Conservation (phyloP, 2,888 invertebrate genomes). For the Branchellion lobata region DNA sequence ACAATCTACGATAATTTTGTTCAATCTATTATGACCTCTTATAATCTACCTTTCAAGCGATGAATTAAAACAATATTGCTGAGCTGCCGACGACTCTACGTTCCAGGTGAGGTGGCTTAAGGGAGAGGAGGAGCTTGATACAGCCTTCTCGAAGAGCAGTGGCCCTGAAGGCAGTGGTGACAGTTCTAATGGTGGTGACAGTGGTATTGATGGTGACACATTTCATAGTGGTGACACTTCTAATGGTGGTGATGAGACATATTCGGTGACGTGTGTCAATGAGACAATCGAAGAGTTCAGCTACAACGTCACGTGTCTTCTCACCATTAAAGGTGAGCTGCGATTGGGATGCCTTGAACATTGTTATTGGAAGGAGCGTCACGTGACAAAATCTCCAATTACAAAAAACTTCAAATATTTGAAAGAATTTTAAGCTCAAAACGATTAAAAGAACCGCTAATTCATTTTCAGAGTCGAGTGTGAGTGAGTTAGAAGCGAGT, state of each 20-base stretch:
- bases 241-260: not conserved
- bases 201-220: too few species aligned
- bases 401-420: too few species aligned
- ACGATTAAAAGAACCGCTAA: not conserved
- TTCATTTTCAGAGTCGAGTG: not conserved
- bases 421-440: too few species aligned
- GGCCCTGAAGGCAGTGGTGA: too few species aligned
- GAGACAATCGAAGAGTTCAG: not conserved
- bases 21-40: not conserved
- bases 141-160: too few species aligned
- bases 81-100: not conserved
- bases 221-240: too few species aligned
- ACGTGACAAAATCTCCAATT: too few species aligned
- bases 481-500: not conserved
- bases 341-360: not conserved
- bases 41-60: not conserved
- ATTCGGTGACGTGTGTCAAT: not conserved
- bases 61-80: not conserved
- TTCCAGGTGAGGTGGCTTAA: not conserved
- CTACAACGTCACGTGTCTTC: not conserved
- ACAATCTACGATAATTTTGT: too few species aligned
- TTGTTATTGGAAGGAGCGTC: too few species aligned
- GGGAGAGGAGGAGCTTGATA: too few species aligned
- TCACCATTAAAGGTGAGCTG: not conserved
- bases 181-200: too few species aligned